phyloP scores from a whole-genome alignment of 2,888 invertebrate species.

The Trilocha varians region DNA sequence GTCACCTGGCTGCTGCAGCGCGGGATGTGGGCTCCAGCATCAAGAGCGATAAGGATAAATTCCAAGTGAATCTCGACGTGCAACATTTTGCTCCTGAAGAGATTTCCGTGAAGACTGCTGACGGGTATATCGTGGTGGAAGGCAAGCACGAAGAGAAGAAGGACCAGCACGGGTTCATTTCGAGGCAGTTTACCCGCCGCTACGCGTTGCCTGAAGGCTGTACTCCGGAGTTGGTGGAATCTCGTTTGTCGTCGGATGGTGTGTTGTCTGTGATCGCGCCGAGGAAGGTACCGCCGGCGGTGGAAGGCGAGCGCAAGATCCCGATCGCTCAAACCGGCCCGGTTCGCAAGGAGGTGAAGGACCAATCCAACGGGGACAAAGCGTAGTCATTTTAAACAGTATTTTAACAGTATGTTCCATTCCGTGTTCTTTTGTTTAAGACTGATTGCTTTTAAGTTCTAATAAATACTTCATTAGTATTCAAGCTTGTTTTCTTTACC shows the following conservation, averaged over 20 bases:
- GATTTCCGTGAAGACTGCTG: slow-evolving; percentile 82
- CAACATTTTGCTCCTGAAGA: slow-evolving; percentile 84
- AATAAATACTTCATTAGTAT: slow-evolving; percentile 10
- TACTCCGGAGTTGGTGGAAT: slow-evolving; percentile 78
- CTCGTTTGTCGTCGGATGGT: slow-evolving; percentile 83
- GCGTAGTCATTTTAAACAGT: slow-evolving; percentile 7
- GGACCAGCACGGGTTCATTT: slow-evolving; percentile 82
- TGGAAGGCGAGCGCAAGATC: slow-evolving; percentile 66
- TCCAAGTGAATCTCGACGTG: slow-evolving; percentile 79
- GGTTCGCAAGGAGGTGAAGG: slow-evolving; percentile 67
- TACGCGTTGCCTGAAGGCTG: slow-evolving; percentile 84
- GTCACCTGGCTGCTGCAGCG: slow-evolving; percentile 57
- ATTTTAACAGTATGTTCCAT: slow-evolving; percentile 8
- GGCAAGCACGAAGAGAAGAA: slow-evolving; percentile 86
- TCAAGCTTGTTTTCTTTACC: too few species aligned
- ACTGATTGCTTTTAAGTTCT: slow-evolving; percentile 22
- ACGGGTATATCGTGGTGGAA: slow-evolving; percentile 80
- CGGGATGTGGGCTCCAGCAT: slow-evolving; percentile 70
- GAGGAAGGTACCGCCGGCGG: slow-evolving; percentile 34
- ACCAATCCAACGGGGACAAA: slow-evolving; percentile 57
- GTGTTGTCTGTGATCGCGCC: slow-evolving; percentile 80
- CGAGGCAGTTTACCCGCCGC: slow-evolving; percentile 82
- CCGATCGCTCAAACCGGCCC: slow-evolving; percentile 76
- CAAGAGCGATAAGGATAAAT: slow-evolving; percentile 58
- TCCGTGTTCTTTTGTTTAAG: slow-evolving; percentile 15